Evolutionary conservation across 2,797 vertebrate species (phyloP).

Genomic region (Eulemur rubriventer): DNA sequence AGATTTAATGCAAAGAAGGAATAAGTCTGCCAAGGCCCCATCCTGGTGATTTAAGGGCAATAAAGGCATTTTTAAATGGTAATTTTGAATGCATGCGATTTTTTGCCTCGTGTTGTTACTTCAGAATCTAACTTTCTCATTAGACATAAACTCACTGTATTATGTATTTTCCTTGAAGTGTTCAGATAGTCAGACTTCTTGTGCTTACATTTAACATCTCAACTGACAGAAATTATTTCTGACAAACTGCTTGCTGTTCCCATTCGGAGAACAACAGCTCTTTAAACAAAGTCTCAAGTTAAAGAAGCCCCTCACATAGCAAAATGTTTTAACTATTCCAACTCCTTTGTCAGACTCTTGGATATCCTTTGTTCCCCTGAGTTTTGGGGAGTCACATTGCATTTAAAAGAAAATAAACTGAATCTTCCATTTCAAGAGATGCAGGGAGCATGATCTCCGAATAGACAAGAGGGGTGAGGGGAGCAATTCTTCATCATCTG

Average conservation of each 20-base stretch:
- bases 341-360: neutral
- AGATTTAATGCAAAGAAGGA: neutral
- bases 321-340: neutral
- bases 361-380: neutral
- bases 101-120: conserved; percentile 9
- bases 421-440: neutral
- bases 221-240: neutral
- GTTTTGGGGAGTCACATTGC: neutral
- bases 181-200: neutral
- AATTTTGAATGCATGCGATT: neutral
- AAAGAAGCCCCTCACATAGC: neutral
- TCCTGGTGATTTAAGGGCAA: neutral
- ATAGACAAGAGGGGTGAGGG: neutral
- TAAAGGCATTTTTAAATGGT: neutral
- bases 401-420: neutral
- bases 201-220: neutral
- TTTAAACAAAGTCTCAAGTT: neutral
- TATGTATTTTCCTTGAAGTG: neutral
- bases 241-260: neutral
- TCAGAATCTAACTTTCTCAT: conserved; percentile 2
- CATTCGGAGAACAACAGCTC: neutral
- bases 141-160: neutral
- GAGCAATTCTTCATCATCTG: neutral
- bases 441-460: neutral
- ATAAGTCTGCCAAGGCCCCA: neutral